Base-by-base conservation (phyloP, 2,797 vertebrate genomes). In the Alcedo atthis region DNA sequence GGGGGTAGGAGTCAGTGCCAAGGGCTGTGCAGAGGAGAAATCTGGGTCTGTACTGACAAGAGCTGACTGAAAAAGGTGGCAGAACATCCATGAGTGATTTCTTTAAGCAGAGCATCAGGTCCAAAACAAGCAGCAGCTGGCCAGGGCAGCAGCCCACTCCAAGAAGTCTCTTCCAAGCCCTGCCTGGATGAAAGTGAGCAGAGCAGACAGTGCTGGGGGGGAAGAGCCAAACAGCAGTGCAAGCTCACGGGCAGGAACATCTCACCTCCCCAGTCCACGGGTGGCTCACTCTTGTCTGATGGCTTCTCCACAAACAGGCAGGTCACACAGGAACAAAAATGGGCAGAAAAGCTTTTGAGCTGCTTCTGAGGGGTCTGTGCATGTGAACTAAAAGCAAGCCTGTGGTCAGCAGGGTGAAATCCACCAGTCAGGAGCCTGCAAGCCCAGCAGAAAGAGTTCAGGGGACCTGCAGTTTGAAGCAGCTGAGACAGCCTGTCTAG, bases 321-420 rank as follows among this genome's bases (percentile, higher is more conserved):
- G 74, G 81, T 81, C 92, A 80, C 14, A 76, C 42, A 79, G 74
- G 15, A 79, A 74, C 82, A 73, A 16, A 85, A 78, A 48, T 7
- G 61, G 53, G 43, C 22, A 35, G 49, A 84, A 84, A 83, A 79
- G 78, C 78, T 86, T 91, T 80, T 49, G 74, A 94, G 90, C 67
- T 70, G 6, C 78, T 79, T 76, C 90, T 88, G 17, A 92, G 63
- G 67, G 32, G 61, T 55, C 63, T 24, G 42, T 54, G 83, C 67
- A 67, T 18, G 67, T 67, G 90, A 79, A 69, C 51, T 63, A 59
- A 90, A 84, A 62, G 82, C 21, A 6, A 57, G 78, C 10, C 77
- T 4, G 0, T 77, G 90, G 81, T 67, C 94, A 94, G 85, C 63
- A 55, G 81, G 74, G 77, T 81, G 86, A 90, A 86, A 91, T 21